Evolutionary conservation across 2,113 vertebrate genomes (phyloP).

Genomic region (Marmota flaviventris): DNA sequence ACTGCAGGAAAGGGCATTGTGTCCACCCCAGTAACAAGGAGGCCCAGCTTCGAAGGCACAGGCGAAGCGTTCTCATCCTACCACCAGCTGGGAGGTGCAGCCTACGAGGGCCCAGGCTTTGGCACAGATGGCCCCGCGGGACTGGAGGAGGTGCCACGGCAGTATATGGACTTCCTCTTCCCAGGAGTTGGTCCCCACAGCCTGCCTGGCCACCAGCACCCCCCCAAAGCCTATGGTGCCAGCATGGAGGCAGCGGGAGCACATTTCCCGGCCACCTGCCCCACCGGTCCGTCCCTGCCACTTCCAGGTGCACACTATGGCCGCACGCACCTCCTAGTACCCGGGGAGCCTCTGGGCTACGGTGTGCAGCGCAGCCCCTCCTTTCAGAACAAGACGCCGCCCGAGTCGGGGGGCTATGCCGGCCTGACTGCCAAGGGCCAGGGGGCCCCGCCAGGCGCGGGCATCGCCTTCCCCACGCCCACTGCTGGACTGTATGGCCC

Average conservation of each 20-base stretch:
- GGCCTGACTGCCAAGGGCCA: conserved; percentile 92
- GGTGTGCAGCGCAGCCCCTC: conserved; percentile 96
- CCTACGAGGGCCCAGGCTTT: conserved; percentile 93
- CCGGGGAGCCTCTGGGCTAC: conserved; percentile 90
- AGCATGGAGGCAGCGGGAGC: conserved; percentile 92
- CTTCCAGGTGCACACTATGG: conserved; percentile 92
- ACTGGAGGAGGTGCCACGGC: conserved; percentile 91
- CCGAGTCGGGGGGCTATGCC: conserved; percentile 90
- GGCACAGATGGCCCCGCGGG: conserved; percentile 89
- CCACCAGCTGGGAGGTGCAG: conserved; percentile 91
- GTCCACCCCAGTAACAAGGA: conserved; percentile 91
- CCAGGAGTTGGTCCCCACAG: conserved; percentile 89
- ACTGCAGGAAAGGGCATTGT: conserved; percentile 92
- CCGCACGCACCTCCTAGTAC: conserved; percentile 92
- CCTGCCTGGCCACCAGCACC: conserved; percentile 87
- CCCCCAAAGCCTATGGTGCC: conserved; percentile 91
- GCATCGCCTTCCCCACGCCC: conserved; percentile 87
- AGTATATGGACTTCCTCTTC: conserved; percentile 95
- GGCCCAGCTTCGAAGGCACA: conserved; percentile 92
- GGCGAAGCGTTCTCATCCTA: conserved; percentile 93
- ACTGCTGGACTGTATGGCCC: conserved; percentile 89
- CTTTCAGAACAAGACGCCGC: conserved; percentile 96
- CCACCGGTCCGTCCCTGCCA: conserved; percentile 88
- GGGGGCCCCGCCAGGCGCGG: conserved; percentile 89
- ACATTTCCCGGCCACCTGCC: conserved; percentile 91